Base-by-base conservation (phyloP, 2,797 vertebrate genomes). In the Tenualosa ilisha region DNA sequence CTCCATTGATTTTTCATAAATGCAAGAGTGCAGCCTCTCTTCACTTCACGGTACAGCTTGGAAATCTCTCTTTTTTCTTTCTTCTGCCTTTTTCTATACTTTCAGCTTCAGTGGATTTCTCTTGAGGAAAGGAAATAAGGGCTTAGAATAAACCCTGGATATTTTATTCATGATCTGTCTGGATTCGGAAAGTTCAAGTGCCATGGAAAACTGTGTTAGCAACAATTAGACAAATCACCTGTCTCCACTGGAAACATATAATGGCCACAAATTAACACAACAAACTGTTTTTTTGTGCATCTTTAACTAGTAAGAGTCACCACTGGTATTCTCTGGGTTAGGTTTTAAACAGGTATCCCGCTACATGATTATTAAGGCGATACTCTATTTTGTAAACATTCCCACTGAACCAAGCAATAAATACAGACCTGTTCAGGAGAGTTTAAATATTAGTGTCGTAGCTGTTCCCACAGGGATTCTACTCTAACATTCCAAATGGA, bases 1-100 rank as follows among this genome's bases (percentile, higher is more conserved):
- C 7, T 46, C 46, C 68, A 75, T 75, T 75, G 68, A 75, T 75
- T 75, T 75, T 75, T 75, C 68, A 75, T 75, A 75, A 75, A 75
- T 75, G 68, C 68, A 43, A 37, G 68, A 75, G 31, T 75, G 68
- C 68, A 43, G 68, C 68, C 31, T 43, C 31, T 12, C 31, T 75
- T 75, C 68, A 75, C 68, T 75, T 75, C 31, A 40, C 37, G 15
- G 13, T 17, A 20, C 31, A 75, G 68, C 68, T 59, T 59, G 56
- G 56, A 59, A 75, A 75, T 75, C 15, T 40, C 17, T 75, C 7
- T 75, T 75, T 12, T 65, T 6, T 22, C 6, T n/a, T 22, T n/a
- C 17, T 61, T 61, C n/a, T n/a, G 2, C 15, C 20, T n/a, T 7
- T 61, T 15, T 26, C 63, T 68, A 11, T 68, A 26, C 63, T 68